Evolutionary conservation across 2,888 invertebrate genomes (phyloP).

Genomic region (Drosophila heteroneura): DNA sequence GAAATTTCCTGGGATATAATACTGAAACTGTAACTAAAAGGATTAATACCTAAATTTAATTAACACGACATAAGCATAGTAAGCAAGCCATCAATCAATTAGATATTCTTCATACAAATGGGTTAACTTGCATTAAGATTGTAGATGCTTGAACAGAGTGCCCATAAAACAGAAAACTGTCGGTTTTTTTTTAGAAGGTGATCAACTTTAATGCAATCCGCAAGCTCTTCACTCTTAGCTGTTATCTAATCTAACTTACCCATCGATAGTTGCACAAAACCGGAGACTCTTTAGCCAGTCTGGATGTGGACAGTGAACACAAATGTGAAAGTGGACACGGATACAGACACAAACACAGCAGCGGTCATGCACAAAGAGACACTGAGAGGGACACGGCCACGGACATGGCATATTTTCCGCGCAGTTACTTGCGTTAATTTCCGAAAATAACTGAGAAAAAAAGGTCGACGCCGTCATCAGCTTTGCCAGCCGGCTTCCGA

Average conservation of each 20-base stretch:
- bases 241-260: slow-evolving; percentile 39
- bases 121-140: background rate
- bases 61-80: background rate
- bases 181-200: slow-evolving; percentile 6
- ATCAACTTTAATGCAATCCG: slow-evolving; percentile 8
- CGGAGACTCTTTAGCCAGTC: slow-evolving; percentile 28
- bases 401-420: slow-evolving; percentile 76
- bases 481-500: slow-evolving; percentile 52
- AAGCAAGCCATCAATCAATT: background rate
- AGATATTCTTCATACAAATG: background rate
- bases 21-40: background rate
- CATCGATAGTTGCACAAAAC: slow-evolving; percentile 41
- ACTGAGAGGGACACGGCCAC: slow-evolving; percentile 26
- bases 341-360: slow-evolving; percentile 1
- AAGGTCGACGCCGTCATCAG: slow-evolving; percentile 50
- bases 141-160: background rate
- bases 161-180: background rate
- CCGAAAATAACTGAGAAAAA: slow-evolving; percentile 33
- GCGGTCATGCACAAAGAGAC: background rate
- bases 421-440: slow-evolving; percentile 76
- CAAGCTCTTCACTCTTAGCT: slow-evolving; percentile 22
- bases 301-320: slow-evolving; percentile 19
- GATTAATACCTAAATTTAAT: background rate
- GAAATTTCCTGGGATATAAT: background rate
- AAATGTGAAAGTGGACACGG: slow-evolving; percentile 4